These are phyloP conservation scores for Drosophila nr. medialis DNA, from an alignment of 2,888 invertebrate genomes.

Conservation along the genomic window DNA sequence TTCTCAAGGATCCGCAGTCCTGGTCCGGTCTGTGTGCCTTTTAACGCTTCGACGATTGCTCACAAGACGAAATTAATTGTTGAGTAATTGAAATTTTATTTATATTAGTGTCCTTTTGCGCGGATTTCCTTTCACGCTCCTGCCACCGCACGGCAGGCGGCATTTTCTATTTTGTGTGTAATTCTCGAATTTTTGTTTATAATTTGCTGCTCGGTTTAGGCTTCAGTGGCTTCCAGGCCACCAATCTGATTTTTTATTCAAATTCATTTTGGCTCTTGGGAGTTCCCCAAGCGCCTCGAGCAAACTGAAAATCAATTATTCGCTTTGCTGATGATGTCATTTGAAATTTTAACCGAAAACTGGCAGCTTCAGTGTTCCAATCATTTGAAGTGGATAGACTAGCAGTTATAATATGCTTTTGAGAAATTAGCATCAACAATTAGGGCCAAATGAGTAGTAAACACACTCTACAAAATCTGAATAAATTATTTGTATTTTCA, in stretches of 20 bases:
- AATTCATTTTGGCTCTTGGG: slow-evolving; percentile 46
- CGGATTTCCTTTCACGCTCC: slow-evolving; percentile 55
- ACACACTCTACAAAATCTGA: rapidly evolving
- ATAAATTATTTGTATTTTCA: background rate
- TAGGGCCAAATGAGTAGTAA: background rate
- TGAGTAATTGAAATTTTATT: slow-evolving; percentile 85
- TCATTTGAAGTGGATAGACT: background rate
- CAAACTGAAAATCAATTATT: slow-evolving; percentile 66
- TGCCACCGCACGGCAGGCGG: slow-evolving; percentile 46
- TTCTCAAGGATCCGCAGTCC: slow-evolving; percentile 46
- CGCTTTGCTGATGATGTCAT: slow-evolving; percentile 69
- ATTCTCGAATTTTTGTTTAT: slow-evolving; percentile 52
- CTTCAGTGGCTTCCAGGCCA: slow-evolving; percentile 56
- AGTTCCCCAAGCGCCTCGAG: slow-evolving; percentile 12
- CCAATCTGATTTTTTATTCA: slow-evolving; percentile 63
- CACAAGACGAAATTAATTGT: slow-evolving; percentile 85
- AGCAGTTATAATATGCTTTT: background rate
- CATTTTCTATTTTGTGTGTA: slow-evolving; percentile 47
- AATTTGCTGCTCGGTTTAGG: slow-evolving; percentile 54
- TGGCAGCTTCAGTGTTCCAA: background rate
- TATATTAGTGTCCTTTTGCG: slow-evolving; percentile 84
- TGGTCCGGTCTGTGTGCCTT: slow-evolving; percentile 52
- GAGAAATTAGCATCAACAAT: background rate
- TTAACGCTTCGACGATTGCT: slow-evolving; percentile 83
- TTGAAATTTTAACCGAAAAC: slow-evolving; percentile 1